Conservation (phyloP, 2,113 vertebrate genomes). For the Gambusia holbrooki region DNA sequence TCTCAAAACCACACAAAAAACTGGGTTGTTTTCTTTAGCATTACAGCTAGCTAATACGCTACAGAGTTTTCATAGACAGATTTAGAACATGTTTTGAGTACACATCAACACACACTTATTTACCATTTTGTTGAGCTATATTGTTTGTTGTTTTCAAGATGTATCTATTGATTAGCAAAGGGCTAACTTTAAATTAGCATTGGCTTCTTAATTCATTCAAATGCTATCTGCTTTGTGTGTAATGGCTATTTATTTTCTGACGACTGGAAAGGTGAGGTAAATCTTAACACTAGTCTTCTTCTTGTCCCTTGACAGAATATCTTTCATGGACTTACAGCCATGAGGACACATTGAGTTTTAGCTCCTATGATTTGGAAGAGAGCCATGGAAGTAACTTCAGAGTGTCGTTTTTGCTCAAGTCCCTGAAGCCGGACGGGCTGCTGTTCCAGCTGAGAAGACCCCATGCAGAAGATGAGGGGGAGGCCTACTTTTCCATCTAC, state of each 20-base stretch:
- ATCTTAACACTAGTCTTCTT: not conserved
- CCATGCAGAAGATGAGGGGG: conserved; percentile 13
- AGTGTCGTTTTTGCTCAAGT: conserved; percentile 89
- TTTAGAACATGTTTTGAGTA: no score
- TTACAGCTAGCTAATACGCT: no score
- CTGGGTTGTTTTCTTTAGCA: no score
- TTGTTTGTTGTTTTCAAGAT: no score
- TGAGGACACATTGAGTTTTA: conserved; percentile 82
- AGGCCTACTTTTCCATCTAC: conserved; percentile 81
- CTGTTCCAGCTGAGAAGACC: conserved; percentile 82
- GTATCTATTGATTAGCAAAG: no score
- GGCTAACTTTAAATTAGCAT: no score
- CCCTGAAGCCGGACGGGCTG: conserved; percentile 82
- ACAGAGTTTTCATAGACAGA: no score
- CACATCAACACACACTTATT: no score
- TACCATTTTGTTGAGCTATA: no score
- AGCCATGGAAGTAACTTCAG: conserved; percentile 80
- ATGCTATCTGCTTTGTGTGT: no score
- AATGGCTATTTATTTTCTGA: not conserved
- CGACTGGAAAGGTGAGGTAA: not conserved
- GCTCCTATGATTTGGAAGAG: conserved; percentile 74
- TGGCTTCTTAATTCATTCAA: no score
- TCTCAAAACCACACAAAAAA: no score
- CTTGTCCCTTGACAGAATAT: conserved; percentile 76
- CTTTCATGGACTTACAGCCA: conserved; percentile 87